Evolutionary conservation across 2,888 invertebrate species (phyloP).

Genomic region (Heliconius cydno): DNA sequence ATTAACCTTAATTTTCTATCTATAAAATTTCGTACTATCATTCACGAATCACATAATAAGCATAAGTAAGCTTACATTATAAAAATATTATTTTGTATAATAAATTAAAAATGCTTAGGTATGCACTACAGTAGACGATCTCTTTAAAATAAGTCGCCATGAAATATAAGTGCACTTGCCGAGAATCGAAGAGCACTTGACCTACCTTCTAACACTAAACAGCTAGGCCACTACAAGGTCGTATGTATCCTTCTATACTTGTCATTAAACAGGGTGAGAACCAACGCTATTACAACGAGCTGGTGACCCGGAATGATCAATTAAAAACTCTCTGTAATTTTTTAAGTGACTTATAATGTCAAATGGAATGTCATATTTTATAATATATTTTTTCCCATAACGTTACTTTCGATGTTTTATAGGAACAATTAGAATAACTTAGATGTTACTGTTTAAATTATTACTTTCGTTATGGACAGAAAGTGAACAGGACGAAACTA

Average conservation of each 20-base stretch:
- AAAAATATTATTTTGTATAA: neutral
- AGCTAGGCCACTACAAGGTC: constrained; percentile 14
- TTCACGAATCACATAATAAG: neutral
- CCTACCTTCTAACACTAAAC: constrained; percentile 28
- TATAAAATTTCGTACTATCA: neutral
- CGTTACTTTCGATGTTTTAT: neutral
- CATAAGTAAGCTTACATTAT: neutral
- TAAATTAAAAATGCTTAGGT: neutral
- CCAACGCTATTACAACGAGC: neutral
- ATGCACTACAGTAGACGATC: constrained; percentile 6
- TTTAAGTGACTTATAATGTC: constrained; percentile 18
- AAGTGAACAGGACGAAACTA: too few species aligned
- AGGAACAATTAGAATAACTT: neutral
- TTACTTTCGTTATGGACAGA: too few species aligned
- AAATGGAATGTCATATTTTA: constrained; percentile 11
- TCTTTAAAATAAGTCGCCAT: constrained; percentile 28
- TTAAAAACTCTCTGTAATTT: constrained; percentile 25
- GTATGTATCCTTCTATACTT: constrained; percentile 21
- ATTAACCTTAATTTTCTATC: neutral
- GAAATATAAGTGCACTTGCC: constrained; percentile 33
- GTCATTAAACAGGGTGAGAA: neutral
- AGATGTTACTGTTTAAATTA: too few species aligned
- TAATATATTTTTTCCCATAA: neutral
- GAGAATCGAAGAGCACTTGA: constrained; percentile 32
- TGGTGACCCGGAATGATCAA: constrained; percentile 30